A percentile compares a stretch with the other conserved stretches of the same genome.
Evolutionary conservation across 2,888 invertebrate genomes (phyloP).

Genomic region (Hirtodrosophila trivittata): DNA sequence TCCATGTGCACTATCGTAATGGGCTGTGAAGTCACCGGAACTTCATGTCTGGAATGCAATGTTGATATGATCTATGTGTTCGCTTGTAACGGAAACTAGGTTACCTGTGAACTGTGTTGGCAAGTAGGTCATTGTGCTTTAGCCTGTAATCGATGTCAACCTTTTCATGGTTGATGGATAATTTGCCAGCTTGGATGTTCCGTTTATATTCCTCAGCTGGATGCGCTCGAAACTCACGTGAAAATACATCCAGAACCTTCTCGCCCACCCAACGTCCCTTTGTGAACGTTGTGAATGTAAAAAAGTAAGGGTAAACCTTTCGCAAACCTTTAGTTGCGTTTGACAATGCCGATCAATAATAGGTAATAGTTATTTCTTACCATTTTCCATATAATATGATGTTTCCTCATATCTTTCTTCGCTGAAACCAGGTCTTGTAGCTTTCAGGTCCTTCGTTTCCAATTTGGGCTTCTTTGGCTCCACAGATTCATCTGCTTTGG

Average conservation of each 20-base stretch:
- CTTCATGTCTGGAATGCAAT: slow-evolving; percentile 93
- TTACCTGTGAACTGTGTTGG: slow-evolving; percentile 96
- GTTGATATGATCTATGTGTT: not conserved
- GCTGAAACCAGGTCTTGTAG: slow-evolving; percentile 95
- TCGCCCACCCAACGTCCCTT: slow-evolving; percentile 97
- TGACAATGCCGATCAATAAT: slow-evolving; percentile 19
- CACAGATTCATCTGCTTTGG: slow-evolving; percentile 1
- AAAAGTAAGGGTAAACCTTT: slow-evolving; percentile 97
- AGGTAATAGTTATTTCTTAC: slow-evolving; percentile 84
- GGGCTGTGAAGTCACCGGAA: slow-evolving; percentile 97
- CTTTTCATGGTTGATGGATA: slow-evolving; percentile 96
- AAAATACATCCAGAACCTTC: slow-evolving; percentile 95
- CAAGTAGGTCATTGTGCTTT: slow-evolving; percentile 95
- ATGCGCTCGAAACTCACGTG: slow-evolving; percentile 95
- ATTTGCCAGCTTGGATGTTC: slow-evolving; percentile 94
- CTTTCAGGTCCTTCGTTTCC: slow-evolving; percentile 95
- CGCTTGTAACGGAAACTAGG: too few relatives aligned
- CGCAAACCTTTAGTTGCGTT: slow-evolving; percentile 87
- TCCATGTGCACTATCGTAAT: slow-evolving; percentile 98
- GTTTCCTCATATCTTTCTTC: slow-evolving; percentile 97
- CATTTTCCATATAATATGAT: slow-evolving; percentile 97
- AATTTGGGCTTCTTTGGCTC: slow-evolving; percentile 86
- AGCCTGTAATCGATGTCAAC: slow-evolving; percentile 95
- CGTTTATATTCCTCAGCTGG: slow-evolving; percentile 95
- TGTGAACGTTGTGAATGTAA: slow-evolving; percentile 96